phyloP scores from a whole-genome alignment of 2,888 invertebrate genomes.

The Odontocolon sp. region DNA sequence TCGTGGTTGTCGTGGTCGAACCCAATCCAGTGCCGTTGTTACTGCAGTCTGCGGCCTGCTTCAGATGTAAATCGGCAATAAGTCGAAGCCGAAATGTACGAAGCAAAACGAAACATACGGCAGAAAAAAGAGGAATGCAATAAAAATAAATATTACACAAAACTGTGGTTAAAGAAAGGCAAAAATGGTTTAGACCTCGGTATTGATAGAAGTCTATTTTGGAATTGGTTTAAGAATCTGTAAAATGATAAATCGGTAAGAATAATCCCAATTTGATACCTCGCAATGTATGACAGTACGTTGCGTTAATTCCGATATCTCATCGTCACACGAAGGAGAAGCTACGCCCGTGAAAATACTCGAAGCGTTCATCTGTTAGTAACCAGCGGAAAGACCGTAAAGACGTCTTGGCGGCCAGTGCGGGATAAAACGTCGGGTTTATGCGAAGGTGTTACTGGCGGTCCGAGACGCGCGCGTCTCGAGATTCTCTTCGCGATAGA shows the following conservation, averaged over 20 bases:
- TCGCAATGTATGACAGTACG: not conserved
- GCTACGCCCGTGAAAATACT: constrained; percentile 66
- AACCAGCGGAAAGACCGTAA: constrained; percentile 77
- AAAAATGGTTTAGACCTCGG: too few species aligned
- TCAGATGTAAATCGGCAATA: constrained; percentile 51
- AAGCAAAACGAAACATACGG: constrained; percentile 23
- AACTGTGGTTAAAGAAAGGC: too few species aligned
- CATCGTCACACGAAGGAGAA: constrained; percentile 55
- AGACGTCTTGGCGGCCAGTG: constrained; percentile 74
- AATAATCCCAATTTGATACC: too few species aligned
- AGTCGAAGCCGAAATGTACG: constrained; percentile 28
- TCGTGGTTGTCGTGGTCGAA: constrained; percentile 39
- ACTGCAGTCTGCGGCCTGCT: constrained; percentile 19
- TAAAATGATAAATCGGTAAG: not conserved
- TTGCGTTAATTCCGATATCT: constrained; percentile 43
- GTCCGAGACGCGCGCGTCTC: constrained; percentile 62
- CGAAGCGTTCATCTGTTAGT: constrained; percentile 53
- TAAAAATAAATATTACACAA: constrained; percentile 4
- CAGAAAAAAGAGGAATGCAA: constrained; percentile 38
- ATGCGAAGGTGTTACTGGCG: constrained; percentile 77
- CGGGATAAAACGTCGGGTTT: constrained; percentile 79
- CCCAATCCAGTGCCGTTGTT: not conserved
- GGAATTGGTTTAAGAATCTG: too few species aligned
- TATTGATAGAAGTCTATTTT: too few species aligned
- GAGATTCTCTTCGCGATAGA: constrained; percentile 78